A percentile compares a stretch with the other conserved stretches of the same genome.
phyloP scores from a whole-genome alignment of 2,797 vertebrate genomes.

The Borostomias antarcticus region DNA sequence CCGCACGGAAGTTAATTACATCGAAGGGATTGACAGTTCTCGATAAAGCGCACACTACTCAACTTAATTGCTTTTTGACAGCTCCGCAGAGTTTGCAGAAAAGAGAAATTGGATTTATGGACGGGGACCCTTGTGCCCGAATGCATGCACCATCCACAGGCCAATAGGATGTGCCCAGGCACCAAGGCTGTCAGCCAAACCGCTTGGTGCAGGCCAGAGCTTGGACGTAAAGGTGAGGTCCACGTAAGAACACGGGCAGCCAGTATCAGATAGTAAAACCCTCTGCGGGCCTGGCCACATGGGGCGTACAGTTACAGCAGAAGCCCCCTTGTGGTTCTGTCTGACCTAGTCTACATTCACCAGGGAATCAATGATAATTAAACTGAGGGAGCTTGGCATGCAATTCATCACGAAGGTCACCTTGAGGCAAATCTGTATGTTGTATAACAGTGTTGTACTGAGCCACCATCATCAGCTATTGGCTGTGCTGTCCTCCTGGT shows the following conservation, averaged over 20 bases:
- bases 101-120: slow-evolving; percentile 73
- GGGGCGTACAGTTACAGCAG: slow-evolving; percentile 25
- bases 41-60: slow-evolving; percentile 75
- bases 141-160: slow-evolving; percentile 38
- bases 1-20: slow-evolving; percentile 74
- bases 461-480: slow-evolving; percentile 29
- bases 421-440: slow-evolving; percentile 46
- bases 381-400: slow-evolving; percentile 58
- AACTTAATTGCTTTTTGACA: slow-evolving; percentile 82
- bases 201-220: too few species aligned
- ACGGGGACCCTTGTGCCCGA: slow-evolving; percentile 46
- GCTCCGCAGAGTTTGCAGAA: slow-evolving; percentile 72
- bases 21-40: slow-evolving; percentile 73
- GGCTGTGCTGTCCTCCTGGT: background rate
- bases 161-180: slow-evolving; percentile 24
- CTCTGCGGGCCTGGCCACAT: slow-evolving; percentile 32
- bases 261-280: slow-evolving; percentile 27
- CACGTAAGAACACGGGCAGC: background rate
- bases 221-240: too few species aligned
- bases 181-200: background rate
- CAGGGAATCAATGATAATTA: slow-evolving; percentile 72
- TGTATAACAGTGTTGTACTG: slow-evolving; percentile 42
- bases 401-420: slow-evolving; percentile 71
- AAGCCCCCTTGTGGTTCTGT: slow-evolving; percentile 50
- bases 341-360: slow-evolving; percentile 51